phyloP scores from a whole-genome alignment of 1,140 invertebrate genomes.

The Drosophila repletoides region DNA sequence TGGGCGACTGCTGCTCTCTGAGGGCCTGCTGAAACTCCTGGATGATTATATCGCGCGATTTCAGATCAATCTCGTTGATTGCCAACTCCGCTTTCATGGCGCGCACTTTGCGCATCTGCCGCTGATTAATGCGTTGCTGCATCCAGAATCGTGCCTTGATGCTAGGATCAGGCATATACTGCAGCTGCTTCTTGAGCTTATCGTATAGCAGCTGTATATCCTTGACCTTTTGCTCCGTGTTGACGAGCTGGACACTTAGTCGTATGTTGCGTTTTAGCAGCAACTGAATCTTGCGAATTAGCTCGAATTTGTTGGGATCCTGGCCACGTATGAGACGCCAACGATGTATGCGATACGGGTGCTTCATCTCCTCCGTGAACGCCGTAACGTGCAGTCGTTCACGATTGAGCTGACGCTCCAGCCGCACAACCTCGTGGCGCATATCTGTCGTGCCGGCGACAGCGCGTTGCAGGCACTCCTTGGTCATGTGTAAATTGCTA shows the following conservation, averaged over 20 bases:
- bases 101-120: slow-evolving; percentile 36
- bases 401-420: slow-evolving; percentile 88
- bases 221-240: slow-evolving; percentile 18
- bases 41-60: slow-evolving; percentile 57
- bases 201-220: slow-evolving; percentile 13
- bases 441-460: slow-evolving; percentile 85
- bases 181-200: slow-evolving; percentile 32
- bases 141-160: slow-evolving; percentile 15
- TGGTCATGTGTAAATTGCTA: slow-evolving; percentile 86
- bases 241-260: slow-evolving; percentile 21
- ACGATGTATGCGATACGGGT: slow-evolving; percentile 90
- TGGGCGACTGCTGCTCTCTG: slow-evolving; percentile 1
- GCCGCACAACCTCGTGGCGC: slow-evolving; percentile 88
- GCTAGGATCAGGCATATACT: slow-evolving; percentile 13
- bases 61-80: slow-evolving; percentile 68
- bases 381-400: slow-evolving; percentile 88
- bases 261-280: slow-evolving; percentile 83
- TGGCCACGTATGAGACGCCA: slow-evolving; percentile 88
- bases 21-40: slow-evolving; percentile 38
- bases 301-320: slow-evolving; percentile 87
- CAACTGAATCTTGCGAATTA: slow-evolving; percentile 87
- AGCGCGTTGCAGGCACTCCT: slow-evolving; percentile 84
- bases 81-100: slow-evolving; percentile 60
- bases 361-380: slow-evolving; percentile 89
- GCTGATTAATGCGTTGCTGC: slow-evolving; percentile 54